Base-by-base conservation (phyloP, 2,113 vertebrate genomes). In the Paradisaea rubra region DNA sequence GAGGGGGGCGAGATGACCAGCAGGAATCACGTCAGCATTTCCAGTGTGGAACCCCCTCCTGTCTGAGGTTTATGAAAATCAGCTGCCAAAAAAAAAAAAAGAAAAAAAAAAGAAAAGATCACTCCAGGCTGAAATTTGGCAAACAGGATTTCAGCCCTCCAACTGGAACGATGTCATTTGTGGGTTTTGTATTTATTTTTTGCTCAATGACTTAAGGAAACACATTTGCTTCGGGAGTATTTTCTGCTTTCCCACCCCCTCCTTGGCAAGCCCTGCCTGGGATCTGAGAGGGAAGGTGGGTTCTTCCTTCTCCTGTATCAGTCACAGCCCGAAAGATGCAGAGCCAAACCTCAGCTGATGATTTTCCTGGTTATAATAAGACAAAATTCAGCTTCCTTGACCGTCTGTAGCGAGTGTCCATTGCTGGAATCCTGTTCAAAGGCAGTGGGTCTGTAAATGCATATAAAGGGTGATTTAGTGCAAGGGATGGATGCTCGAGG, bases 41-140 rank as follows among this genome's bases (percentile, higher is more conserved):
- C 89, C 89, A 69, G 57, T 28, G 70, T 72, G 61, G 89, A 65
- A 61, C 25, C 65, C 76, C 35, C 39, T 61, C 78, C 47, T 59
- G 39, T 41, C 31, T 65, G 91, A 86, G 68, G 31, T 77, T 93
- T 88, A 24, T 57, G 44, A 59, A 82, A 94, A 80, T 72, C 83
- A 70, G 24, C n/a, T 88, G 24, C 15, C 33, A n/a, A 87, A 47
- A 27, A 56, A 45, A 14, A 7, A 42, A 45, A 44, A 44, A 33
- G 81, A 47, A 33, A 56, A 45, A 18, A 33, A 22, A 17, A 35
- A 30, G 2, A 25, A 78, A 54, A 59, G 7, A 86, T 76, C 73
- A n/a, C 60, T 91, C 25, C 60, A 31, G 64, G 66, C 89, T 94
- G 91, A 91, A 88, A 86, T 91, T 73, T 47, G 80, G 81, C 91